Percentiles rank a stretch among this genome's conserved stretches.
Conservation (phyloP, 2,113 vertebrate species). For the Chloebia gouldiae region DNA sequence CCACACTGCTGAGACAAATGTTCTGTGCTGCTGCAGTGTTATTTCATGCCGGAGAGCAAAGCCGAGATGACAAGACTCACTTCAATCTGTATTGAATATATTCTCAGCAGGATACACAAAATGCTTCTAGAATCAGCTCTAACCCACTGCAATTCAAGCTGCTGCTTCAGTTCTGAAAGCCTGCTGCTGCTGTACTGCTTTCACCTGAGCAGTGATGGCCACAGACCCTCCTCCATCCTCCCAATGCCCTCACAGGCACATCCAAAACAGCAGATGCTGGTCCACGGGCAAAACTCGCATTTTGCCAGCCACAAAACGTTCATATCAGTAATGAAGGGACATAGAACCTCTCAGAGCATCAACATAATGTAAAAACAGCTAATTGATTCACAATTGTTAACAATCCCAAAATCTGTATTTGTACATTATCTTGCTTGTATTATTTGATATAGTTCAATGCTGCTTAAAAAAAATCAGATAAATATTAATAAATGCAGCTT, state of each 20-base stretch:
- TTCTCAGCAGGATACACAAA: background rate
- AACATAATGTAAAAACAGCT: background rate
- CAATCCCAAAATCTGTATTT: background rate
- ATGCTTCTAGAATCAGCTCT: background rate
- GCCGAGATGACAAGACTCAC: background rate
- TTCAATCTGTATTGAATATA: background rate
- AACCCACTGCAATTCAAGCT: background rate
- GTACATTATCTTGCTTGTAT: fast-evolving
- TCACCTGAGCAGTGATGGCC: background rate
- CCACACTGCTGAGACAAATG: background rate
- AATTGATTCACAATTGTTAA: fast-evolving
- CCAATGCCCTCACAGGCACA: background rate
- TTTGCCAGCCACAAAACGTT: background rate
- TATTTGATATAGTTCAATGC: background rate
- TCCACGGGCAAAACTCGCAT: fast-evolving
- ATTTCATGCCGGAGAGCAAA: background rate
- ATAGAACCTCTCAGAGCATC: background rate
- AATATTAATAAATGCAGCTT: background rate
- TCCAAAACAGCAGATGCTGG: background rate
- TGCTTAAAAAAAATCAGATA: background rate
- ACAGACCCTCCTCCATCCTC: too few species aligned
- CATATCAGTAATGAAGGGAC: fast-evolving
- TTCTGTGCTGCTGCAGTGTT: background rate
- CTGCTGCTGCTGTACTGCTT: background rate
- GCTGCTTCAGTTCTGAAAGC: background rate